Evolutionary conservation across 2,113 vertebrate genomes (phyloP).

Genomic region (Anseranas semipalmata): DNA sequence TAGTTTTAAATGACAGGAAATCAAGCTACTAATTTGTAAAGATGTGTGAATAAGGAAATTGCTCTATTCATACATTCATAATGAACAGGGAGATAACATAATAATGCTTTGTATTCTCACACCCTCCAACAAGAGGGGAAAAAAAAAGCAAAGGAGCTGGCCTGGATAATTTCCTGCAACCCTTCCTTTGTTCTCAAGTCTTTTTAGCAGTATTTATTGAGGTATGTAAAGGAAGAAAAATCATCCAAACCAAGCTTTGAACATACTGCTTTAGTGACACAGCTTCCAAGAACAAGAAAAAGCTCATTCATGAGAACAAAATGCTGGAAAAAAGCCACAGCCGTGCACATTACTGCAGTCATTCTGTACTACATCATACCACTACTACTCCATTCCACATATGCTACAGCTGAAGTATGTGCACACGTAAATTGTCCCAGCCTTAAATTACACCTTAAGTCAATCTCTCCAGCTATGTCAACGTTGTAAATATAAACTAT

Average conservation of each 20-base stretch:
- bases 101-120: constrained; percentile 38
- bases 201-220: neutral
- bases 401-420: accelerated
- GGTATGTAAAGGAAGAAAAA: neutral
- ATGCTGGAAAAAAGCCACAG: neutral
- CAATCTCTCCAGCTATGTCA: neutral
- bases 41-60: constrained; percentile 66
- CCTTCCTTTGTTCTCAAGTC: constrained; percentile 19
- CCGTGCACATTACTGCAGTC: neutral
- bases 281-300: neutral
- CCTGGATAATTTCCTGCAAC: constrained; percentile 39
- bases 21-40: constrained; percentile 63
- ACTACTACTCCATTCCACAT: neutral
- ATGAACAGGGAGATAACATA: constrained; percentile 54
- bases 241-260: neutral
- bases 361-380: accelerated
- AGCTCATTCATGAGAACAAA: neutral
- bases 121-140: neutral
- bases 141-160: constrained; percentile 43
- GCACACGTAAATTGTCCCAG: neutral
- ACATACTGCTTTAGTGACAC: neutral
- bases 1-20: constrained; percentile 67
- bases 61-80: constrained; percentile 50
- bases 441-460: accelerated
- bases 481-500: accelerated